phyloP scores from a whole-genome alignment of 2,888 invertebrate species.

The Hylaea fasciaria region DNA sequence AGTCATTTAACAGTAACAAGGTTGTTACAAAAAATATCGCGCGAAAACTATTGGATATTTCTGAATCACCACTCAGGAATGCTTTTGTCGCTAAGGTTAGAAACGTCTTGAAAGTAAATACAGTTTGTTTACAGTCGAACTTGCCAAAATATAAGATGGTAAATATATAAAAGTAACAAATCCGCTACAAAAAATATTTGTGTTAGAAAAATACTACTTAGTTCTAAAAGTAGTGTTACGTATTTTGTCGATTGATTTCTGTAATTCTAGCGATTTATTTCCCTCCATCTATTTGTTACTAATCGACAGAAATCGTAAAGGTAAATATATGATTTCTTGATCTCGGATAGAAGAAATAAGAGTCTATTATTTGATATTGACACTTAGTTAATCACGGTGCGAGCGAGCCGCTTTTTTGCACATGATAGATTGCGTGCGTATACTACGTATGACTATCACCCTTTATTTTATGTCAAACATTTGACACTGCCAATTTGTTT shows the following conservation, averaged over 20 bases:
- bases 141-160: slow-evolving; percentile 31
- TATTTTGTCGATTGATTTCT: slow-evolving; percentile 10
- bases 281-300: too few species aligned
- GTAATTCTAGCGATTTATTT: background rate
- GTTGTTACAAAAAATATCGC: slow-evolving; percentile 37
- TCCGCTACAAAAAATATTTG: slow-evolving; percentile 23
- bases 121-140: slow-evolving; percentile 39
- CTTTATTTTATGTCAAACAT: too few species aligned
- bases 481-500: too few species aligned
- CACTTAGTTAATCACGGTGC: too few species aligned
- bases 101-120: slow-evolving; percentile 37
- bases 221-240: slow-evolving; percentile 8
- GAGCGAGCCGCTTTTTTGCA: too few species aligned
- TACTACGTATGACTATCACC: too few species aligned
- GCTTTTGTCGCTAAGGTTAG: slow-evolving; percentile 39
- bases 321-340: too few species aligned
- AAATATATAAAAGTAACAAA: slow-evolving; percentile 21
- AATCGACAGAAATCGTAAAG: too few species aligned
- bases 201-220: slow-evolving; percentile 14
- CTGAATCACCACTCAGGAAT: slow-evolving; percentile 35
- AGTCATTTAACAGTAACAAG: slow-evolving; percentile 34
- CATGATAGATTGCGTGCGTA: too few species aligned
- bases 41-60: slow-evolving; percentile 28
- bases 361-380: too few species aligned
- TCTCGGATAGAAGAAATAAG: too few species aligned